Evolutionary conservation across 2,113 vertebrate genomes (phyloP).

Genomic region (Plectropomus leopardus): DNA sequence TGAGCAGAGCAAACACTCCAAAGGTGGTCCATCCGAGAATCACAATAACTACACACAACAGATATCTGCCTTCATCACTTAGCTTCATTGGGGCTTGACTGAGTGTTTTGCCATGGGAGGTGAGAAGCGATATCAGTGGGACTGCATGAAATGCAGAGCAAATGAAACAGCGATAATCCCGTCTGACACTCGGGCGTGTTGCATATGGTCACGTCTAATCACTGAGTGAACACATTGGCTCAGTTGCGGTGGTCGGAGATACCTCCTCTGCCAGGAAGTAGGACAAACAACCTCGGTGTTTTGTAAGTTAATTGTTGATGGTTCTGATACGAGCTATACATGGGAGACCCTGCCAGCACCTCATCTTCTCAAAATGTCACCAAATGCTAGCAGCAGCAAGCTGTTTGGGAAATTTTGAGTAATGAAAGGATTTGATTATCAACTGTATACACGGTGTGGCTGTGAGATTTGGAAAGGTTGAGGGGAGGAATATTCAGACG

Average conservation of each 20-base stretch:
- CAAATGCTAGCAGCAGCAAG: conserved; percentile 71
- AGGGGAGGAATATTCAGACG: conserved; percentile 32
- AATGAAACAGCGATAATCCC: conserved; percentile 72
- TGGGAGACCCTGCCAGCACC: conserved; percentile 52
- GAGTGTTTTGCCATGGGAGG: conserved; percentile 40
- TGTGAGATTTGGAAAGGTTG: conserved; percentile 70
- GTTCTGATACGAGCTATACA: conserved; percentile 65
- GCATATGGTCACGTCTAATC: conserved; percentile 74
- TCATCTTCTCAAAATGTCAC: conserved; percentile 78
- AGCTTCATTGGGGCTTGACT: conserved; percentile 18
- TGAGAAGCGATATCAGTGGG: conserved; percentile 53
- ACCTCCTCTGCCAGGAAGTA: conserved; percentile 63
- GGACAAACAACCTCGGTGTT: conserved; percentile 70
- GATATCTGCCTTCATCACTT: conserved; percentile 38
- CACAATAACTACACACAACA: conserved; percentile 21
- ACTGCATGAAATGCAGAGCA: conserved; percentile 55
- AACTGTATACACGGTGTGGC: conserved; percentile 36
- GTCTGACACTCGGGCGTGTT: conserved; percentile 71
- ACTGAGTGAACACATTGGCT: conserved; percentile 70
- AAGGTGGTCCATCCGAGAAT: conserved; percentile 12
- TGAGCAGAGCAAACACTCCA: conserved; percentile 37
- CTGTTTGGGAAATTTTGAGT: conserved; percentile 59
- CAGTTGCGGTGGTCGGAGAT: conserved; percentile 53
- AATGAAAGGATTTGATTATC: conserved; percentile 71
- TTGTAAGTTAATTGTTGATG: conserved; percentile 80